These are phyloP conservation scores for Notarius quadriscutis DNA, from an alignment of 2,113 vertebrate species.

Conservation along the genomic window DNA sequence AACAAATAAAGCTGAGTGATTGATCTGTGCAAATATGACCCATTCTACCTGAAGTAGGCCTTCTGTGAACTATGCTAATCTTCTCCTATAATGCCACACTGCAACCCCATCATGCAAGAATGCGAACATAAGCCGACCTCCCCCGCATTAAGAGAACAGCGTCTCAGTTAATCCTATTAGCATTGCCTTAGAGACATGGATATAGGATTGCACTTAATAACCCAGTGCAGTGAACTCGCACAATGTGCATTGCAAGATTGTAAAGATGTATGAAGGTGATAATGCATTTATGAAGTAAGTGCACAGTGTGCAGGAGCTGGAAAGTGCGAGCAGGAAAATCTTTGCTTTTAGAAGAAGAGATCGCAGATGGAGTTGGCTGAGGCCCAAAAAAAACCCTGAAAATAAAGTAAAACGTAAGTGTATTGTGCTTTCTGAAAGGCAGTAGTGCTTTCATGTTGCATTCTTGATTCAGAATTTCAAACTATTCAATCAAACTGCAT, in stretches of 20 bases:
- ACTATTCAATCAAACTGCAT: neutral
- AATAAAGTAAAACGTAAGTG: neutral
- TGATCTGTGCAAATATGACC: conserved; percentile 32
- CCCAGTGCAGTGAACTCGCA: conserved; percentile 13
- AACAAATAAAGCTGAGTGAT: conserved; percentile 40
- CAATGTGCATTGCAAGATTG: conserved; percentile 27
- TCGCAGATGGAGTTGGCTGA: neutral
- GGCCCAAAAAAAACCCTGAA: neutral
- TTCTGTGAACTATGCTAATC: conserved; percentile 20
- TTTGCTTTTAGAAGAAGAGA: neutral
- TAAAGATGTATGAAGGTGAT: conserved; percentile 33
- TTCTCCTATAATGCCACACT: conserved; percentile 23
- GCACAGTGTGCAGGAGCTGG: conserved; percentile 16
- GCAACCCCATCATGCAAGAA: conserved; percentile 19
- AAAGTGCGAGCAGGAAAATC: conserved; percentile 22
- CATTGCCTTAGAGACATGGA: conserved; percentile 35
- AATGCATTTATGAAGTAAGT: conserved; percentile 27
- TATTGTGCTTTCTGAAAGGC: neutral
- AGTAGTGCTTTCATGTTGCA: neutral
- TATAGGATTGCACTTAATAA: conserved; percentile 43
- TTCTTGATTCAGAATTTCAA: neutral
- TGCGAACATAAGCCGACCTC: conserved; percentile 17
- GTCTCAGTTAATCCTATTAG: conserved; percentile 33
- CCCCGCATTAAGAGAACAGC: conserved; percentile 19
- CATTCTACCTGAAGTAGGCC: conserved; percentile 22